Conservation (phyloP, 2,113 vertebrate genomes). For the Dicentrarchus labrax region DNA sequence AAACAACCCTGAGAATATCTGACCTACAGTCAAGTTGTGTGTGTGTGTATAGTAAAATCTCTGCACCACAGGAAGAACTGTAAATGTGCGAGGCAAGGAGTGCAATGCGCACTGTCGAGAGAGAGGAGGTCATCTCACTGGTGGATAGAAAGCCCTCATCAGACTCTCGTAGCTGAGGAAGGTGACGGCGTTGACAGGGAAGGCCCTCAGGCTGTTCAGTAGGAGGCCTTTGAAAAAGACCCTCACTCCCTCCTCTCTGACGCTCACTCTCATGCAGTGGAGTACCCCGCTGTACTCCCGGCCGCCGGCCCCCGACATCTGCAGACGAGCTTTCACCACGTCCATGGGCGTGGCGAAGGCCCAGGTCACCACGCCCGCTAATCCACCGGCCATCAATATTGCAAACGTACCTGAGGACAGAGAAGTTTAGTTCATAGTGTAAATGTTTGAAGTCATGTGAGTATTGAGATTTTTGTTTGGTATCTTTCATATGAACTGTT, state of each 20-base stretch:
- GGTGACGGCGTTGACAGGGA: constrained; percentile 89
- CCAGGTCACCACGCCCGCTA: constrained; percentile 86
- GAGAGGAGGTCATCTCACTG: not conserved
- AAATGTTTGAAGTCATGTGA: not conserved
- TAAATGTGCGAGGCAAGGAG: too few species aligned
- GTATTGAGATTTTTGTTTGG: not conserved
- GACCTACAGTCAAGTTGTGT: not conserved
- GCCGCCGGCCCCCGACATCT: constrained; percentile 85
- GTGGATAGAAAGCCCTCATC: constrained; percentile 73
- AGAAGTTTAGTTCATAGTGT: not conserved
- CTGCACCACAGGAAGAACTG: not conserved
- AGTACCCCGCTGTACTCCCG: constrained; percentile 81
- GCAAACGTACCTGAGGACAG: constrained; percentile 74
- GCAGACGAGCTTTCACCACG: constrained; percentile 88
- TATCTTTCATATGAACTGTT: not conserved
- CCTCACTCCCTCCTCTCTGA: constrained; percentile 81
- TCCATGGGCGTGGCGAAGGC: constrained; percentile 87
- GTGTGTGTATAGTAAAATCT: not conserved
- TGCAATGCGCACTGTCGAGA: not conserved
- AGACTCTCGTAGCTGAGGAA: constrained; percentile 89
- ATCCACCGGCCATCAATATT: constrained; percentile 85
- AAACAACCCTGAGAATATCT: not conserved
- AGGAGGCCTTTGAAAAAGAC: constrained; percentile 87
- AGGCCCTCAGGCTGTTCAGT: constrained; percentile 87
- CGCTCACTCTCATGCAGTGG: constrained; percentile 85